phyloP scores from a whole-genome alignment of 1,140 invertebrate species.

The Pseudomyrmex concolor region DNA sequence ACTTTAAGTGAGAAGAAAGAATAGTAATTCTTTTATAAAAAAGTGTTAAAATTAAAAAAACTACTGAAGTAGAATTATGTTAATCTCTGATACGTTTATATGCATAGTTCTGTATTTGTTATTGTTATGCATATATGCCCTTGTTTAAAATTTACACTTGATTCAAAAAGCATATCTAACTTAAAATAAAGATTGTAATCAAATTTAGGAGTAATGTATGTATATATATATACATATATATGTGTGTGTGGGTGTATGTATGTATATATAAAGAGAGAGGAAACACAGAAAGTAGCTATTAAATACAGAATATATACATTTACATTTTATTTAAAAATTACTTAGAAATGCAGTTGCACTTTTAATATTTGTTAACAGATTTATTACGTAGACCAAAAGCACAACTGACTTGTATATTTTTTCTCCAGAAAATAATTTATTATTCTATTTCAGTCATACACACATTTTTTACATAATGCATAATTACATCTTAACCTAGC shows the following conservation, averaged over 20 bases:
- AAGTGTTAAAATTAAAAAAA: neutral
- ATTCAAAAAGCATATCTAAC: conserved; percentile 59
- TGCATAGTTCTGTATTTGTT: conserved; percentile 63
- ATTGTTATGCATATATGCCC: conserved; percentile 66
- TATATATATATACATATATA: too few species aligned
- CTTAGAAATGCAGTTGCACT: neutral
- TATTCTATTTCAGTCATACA: neutral
- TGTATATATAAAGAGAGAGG: conserved; percentile 2
- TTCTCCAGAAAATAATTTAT: neutral
- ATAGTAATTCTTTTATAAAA: too few species aligned
- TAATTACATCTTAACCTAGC: conserved; percentile 18
- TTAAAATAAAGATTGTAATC: neutral
- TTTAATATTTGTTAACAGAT: conserved; percentile 7
- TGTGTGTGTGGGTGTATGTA: too few species aligned
- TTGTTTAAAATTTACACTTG: conserved; percentile 68
- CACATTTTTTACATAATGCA: neutral
- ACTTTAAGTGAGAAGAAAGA: too few species aligned
- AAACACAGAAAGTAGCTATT: neutral
- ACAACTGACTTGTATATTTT: conserved; percentile 13
- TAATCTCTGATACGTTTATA: conserved; percentile 42
- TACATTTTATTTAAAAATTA: neutral
- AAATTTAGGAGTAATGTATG: too few species aligned
- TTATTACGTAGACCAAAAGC: neutral
- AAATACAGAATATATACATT: too few species aligned
- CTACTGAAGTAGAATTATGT: conserved; percentile 13